phyloP scores from a whole-genome alignment of 2,888 invertebrate genomes.

The Erynnis tages region DNA sequence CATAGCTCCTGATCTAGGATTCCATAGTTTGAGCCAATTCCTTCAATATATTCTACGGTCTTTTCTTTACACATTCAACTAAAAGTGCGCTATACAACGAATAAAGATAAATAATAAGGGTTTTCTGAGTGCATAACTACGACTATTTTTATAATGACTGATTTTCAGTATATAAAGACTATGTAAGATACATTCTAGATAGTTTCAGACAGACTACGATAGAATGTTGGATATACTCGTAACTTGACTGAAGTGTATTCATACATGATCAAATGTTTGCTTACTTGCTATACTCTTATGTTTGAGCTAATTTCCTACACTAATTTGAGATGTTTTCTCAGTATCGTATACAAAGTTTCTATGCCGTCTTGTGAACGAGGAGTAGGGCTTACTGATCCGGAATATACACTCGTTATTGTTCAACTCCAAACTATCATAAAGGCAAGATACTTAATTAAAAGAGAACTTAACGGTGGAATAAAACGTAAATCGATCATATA shows the following conservation, averaged over 20 bases:
- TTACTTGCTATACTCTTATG: conserved; percentile 46
- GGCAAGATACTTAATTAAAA: conserved; percentile 16
- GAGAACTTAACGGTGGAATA: conserved; percentile 17
- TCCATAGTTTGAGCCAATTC: no score
- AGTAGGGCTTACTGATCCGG: conserved; percentile 11
- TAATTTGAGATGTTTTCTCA: conserved; percentile 23
- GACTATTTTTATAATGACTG: no score
- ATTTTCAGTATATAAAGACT: no score
- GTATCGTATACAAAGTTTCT: conserved; percentile 23
- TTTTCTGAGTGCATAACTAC: no score
- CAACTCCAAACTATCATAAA: conserved; percentile 16
- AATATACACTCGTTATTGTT: conserved; percentile 15
- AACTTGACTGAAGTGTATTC: conserved; percentile 52
- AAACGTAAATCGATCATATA: conserved; percentile 10
- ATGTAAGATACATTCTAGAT: no score
- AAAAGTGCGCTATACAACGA: no score
- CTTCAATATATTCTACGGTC: no score
- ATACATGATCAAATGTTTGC: conserved; percentile 42
- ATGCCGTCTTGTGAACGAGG: conserved; percentile 14
- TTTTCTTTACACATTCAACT: no score
- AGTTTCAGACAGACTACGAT: no score
- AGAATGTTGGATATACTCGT: conserved; percentile 17
- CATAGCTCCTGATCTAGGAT: no score
- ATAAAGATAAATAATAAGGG: no score
- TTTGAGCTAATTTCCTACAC: conserved; percentile 42